phyloP scores from a whole-genome alignment of 2,888 invertebrate species.

The Crossocerus cetratus region DNA sequence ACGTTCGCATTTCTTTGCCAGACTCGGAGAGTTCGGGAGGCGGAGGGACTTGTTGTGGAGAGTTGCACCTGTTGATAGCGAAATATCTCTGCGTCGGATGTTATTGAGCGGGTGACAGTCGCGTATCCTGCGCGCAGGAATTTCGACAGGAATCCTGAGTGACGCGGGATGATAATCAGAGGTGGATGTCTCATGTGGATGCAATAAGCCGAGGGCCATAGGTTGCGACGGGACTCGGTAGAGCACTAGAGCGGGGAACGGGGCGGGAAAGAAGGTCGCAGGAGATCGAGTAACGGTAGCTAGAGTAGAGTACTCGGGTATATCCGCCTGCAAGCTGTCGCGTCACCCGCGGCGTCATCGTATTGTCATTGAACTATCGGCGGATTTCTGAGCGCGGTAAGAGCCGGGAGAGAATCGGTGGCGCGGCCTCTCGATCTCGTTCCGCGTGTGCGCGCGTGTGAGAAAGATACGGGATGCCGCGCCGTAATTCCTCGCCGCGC shows the following conservation, averaged over 20 bases:
- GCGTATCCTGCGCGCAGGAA: too few species aligned
- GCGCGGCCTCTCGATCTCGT: neutral
- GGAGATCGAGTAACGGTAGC: constrained; percentile 68
- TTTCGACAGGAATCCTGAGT: constrained; percentile 24
- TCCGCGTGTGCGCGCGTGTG: neutral
- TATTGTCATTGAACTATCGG: constrained; percentile 59
- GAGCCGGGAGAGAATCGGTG: constrained; percentile 9
- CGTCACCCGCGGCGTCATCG: constrained; percentile 51
- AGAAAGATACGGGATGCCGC: neutral
- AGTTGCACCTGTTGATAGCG: neutral
- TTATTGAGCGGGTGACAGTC: too few species aligned
- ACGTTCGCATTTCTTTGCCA: neutral
- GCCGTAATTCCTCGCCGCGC: constrained; percentile 19
- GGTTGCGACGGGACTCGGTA: constrained; percentile 48
- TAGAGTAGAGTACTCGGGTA: constrained; percentile 72
- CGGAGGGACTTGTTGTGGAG: neutral
- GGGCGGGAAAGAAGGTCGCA: constrained; percentile 39
- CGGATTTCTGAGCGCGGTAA: constrained; percentile 51
- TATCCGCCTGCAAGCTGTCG: constrained; percentile 75
- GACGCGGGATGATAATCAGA: constrained; percentile 36
- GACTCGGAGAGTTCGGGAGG: neutral
- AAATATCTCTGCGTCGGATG: neutral
- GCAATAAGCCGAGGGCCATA: constrained; percentile 47
- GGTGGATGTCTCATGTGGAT: constrained; percentile 24
- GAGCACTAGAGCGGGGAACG: constrained; percentile 15